phyloP scores from a whole-genome alignment of 2,797 vertebrate genomes.

The Synanceia verrucosa region DNA sequence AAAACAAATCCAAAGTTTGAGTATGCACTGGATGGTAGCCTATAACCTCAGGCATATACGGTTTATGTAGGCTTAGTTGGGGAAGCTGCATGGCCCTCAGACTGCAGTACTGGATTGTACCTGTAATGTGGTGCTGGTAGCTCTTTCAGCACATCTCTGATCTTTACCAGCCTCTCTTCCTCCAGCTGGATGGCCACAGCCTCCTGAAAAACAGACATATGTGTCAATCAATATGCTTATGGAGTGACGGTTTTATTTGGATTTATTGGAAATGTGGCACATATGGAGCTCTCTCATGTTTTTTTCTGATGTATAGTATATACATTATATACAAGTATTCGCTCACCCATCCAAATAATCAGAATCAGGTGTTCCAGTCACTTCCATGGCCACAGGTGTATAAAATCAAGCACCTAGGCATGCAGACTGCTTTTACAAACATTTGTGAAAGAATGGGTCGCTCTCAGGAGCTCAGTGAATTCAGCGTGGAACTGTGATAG shows the following conservation, averaged over 20 bases:
- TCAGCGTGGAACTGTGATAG: too few species aligned
- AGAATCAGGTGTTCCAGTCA: too few species aligned
- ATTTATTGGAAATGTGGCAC: background rate
- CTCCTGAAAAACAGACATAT: slow-evolving; percentile 78
- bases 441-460: too few species aligned
- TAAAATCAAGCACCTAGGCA: too few species aligned
- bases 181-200: slow-evolving; percentile 92
- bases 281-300: background rate
- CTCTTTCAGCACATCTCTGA: slow-evolving; percentile 90
- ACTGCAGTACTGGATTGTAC: slow-evolving; percentile 65
- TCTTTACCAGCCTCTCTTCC: slow-evolving; percentile 91
- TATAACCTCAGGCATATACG: background rate
- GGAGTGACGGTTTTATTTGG: background rate
- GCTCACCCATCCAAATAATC: too few species aligned
- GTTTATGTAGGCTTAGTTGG: background rate
- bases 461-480: too few species aligned
- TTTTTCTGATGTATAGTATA: background rate
- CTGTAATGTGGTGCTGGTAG: slow-evolving; percentile 88
- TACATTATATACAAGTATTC: too few species aligned
- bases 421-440: too few species aligned
- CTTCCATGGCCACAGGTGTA: too few species aligned
- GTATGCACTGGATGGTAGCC: background rate
- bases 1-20: background rate
- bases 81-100: background rate
- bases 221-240: background rate